Conservation (phyloP, 2,797 vertebrate genomes). For the Onychomys arenicola region DNA sequence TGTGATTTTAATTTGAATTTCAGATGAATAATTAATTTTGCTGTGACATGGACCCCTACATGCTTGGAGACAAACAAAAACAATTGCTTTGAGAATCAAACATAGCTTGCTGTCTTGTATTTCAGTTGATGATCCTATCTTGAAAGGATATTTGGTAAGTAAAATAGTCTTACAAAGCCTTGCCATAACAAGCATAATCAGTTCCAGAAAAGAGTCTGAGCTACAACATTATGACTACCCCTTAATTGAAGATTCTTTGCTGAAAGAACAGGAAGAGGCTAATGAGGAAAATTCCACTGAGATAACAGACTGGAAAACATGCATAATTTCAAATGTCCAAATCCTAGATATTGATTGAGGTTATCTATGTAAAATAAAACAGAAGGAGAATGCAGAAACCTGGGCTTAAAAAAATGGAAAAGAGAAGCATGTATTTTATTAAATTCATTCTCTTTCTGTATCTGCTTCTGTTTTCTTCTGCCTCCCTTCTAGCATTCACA, state of each 20-base stretch:
- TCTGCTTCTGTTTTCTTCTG: not conserved
- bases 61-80: not conserved
- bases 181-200: constrained; percentile 6
- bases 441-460: not conserved
- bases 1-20: constrained; percentile 49
- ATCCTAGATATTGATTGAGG: not conserved
- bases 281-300: constrained; percentile 45
- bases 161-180: not conserved
- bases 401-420: not conserved
- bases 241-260: constrained; percentile 33
- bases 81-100: constrained; percentile 54
- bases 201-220: constrained; percentile 32
- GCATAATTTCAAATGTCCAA: constrained; percentile 26
- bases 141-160: constrained; percentile 37
- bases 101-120: not conserved
- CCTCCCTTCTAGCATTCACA: not conserved
- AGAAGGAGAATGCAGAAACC: not conserved
- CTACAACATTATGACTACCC: not conserved
- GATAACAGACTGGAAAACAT: constrained; percentile 26
- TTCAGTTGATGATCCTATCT: not conserved
- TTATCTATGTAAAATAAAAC: not conserved
- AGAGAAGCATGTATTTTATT: not conserved
- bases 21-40: constrained; percentile 39
- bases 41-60: not conserved
- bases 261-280: constrained; percentile 38